A percentile compares a stretch with the other conserved stretches of the same genome.
These are phyloP conservation scores for Lepidothrix coronata DNA, from an alignment of 2,113 vertebrate genomes.

Conservation along the genomic window DNA sequence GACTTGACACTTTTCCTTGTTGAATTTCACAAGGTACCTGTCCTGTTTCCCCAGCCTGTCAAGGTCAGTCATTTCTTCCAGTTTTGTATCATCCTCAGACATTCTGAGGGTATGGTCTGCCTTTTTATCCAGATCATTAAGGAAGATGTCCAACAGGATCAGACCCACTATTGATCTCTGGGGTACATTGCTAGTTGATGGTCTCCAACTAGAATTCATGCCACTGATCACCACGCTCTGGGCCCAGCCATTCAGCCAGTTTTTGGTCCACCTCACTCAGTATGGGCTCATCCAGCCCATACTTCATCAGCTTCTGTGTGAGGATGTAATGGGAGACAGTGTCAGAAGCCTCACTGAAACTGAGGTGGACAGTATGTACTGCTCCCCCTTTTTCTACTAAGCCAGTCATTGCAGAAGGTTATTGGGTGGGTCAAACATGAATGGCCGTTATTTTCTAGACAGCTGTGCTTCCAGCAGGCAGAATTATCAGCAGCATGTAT, in stretches of 20 bases:
- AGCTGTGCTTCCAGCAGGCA: background rate
- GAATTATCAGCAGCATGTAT: background rate
- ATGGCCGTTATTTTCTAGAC: background rate
- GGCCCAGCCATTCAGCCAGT: background rate
- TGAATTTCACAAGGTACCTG: background rate
- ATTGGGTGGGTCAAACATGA: background rate
- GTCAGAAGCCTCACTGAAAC: background rate
- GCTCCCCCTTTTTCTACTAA: background rate
- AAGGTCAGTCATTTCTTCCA: background rate
- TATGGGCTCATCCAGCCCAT: background rate
- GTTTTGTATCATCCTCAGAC: background rate
- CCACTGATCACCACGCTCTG: background rate
- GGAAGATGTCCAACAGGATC: background rate
- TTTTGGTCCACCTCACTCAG: background rate
- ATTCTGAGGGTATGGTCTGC: background rate
- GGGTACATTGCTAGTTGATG: background rate
- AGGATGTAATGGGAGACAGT: background rate
- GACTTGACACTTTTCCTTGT: background rate
- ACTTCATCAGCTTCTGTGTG: background rate
- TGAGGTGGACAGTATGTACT: background rate
- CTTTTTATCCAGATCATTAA: background rate
- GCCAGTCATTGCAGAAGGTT: background rate
- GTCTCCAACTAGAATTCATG: background rate
- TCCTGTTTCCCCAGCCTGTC: background rate
- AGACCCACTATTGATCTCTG: fast-evolving